A percentile compares a stretch with the other conserved stretches of the same genome.
Evolutionary conservation across 2,113 vertebrate genomes (phyloP).

Genomic region (Sclerurus mexicanus): DNA sequence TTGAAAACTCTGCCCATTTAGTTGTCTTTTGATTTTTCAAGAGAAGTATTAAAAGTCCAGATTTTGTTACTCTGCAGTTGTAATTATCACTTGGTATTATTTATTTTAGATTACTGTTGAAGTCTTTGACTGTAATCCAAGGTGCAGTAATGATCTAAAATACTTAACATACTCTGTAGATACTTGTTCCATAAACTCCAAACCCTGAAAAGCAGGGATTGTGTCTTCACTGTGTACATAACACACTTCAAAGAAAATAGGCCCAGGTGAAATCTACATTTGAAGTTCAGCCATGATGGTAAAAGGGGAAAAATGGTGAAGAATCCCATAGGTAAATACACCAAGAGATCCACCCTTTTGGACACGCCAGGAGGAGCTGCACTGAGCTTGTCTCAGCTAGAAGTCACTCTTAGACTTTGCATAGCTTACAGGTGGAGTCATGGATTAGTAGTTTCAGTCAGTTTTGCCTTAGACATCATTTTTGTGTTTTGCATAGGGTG

Average conservation of each 20-base stretch:
- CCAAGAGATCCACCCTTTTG: slow-evolving; percentile 47
- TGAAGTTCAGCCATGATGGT: slow-evolving; percentile 59
- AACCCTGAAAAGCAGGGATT: slow-evolving; percentile 50
- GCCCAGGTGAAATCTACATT: slow-evolving; percentile 43
- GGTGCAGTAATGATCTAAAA: slow-evolving; percentile 41
- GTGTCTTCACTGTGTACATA: slow-evolving; percentile 52
- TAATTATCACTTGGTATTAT: neutral
- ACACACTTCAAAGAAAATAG: slow-evolving; percentile 55
- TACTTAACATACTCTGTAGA: slow-evolving; percentile 47
- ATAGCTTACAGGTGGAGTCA: slow-evolving; percentile 50
- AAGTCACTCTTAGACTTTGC: slow-evolving; percentile 49
- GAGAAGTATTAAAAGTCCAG: neutral
- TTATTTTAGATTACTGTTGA: slow-evolving; percentile 29
- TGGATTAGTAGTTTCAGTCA: slow-evolving; percentile 34
- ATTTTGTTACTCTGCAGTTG: neutral
- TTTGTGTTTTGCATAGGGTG: neutral
- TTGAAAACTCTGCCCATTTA: neutral
- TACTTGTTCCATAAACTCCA: slow-evolving; percentile 46
- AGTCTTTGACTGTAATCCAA: slow-evolving; percentile 39
- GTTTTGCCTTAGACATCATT: neutral
- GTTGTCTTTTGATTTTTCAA: neutral
- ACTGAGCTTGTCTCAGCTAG: slow-evolving; percentile 63
- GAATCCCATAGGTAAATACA: slow-evolving; percentile 18
- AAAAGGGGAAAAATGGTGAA: slow-evolving; percentile 53
- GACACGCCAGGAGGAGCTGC: slow-evolving; percentile 36